Evolutionary conservation across 2,888 invertebrate genomes (phyloP), one percentile per base, ranked within the genome.

Genomic region (Cephus rjabovi): DNA sequence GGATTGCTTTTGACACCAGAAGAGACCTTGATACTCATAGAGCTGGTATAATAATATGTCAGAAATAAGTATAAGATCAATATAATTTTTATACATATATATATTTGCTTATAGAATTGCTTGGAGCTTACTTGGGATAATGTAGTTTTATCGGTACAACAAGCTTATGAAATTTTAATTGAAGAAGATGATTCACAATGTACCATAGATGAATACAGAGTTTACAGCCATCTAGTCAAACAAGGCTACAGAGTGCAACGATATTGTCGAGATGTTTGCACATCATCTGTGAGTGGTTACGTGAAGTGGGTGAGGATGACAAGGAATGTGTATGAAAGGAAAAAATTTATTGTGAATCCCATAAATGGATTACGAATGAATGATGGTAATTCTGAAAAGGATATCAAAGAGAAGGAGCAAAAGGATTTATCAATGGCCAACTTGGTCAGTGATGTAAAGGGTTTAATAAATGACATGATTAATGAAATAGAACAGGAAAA

Each of bases 21-120:
- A 90, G 95, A 95, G 92, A 93, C 94, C 69, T 90, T 95, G 71
- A 94, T 93, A 87, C 91, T 95, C 74, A 91, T 95, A 87, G 95
- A 95, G 93, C 92, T 93, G 87, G 95, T 95, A 92, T 92, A 92
- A 87, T 56, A 56, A 56, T 56, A 23, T 56, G 23, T 56, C 0
- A 23, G 56, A 77, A 56, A 23, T n/a, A 69, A 73, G n/a, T 75
- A 69, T 69, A 68, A 75, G 30, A 69, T 37, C 12, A 56, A 69
- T 56, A 31, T 77, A 76, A 75, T 34, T 74, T 75, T 23, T n/a
- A 34, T 71, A 34, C 34, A 23, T 56, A 56, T 23, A 23, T 56
- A 23, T 56, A 56, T 23, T 23, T 56, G 23, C 23, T 23, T 56
- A 70, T 77, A 95, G 95, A 95, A 95, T 88, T 93, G 93, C 84